Percentiles rank a stretch among this genome's conserved stretches.
Conservation (phyloP, 2,888 invertebrate species). For the Trypoxylon attenuatum region DNA sequence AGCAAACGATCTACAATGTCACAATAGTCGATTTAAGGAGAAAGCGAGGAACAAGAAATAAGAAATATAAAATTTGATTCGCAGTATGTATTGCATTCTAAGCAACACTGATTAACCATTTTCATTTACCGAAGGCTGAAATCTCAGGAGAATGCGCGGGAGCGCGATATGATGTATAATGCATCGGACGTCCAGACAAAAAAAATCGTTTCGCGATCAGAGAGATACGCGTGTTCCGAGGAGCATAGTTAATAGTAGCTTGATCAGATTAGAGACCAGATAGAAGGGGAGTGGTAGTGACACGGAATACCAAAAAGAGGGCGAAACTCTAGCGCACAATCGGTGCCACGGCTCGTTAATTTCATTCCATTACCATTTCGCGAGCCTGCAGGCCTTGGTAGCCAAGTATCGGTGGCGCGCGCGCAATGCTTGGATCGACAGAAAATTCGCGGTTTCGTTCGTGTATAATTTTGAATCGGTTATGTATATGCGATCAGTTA, state of each 20-base stretch:
- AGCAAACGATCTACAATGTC: neutral
- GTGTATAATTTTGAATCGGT: slow-evolving; percentile 56
- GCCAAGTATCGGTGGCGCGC: too few relatives aligned
- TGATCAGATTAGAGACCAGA: slow-evolving; percentile 15
- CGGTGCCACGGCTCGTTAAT: slow-evolving; percentile 42
- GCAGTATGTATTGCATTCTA: neutral
- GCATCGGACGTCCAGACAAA: slow-evolving; percentile 37
- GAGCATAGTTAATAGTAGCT: slow-evolving; percentile 22
- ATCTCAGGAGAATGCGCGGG: slow-evolving; percentile 20
- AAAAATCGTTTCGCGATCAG: slow-evolving; percentile 23
- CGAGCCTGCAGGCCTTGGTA: neutral
- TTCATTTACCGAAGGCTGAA: neutral
- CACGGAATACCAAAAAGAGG: slow-evolving; percentile 40
- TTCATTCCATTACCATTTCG: slow-evolving; percentile 55
- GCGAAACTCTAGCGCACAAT: slow-evolving; percentile 7
- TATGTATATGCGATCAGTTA: slow-evolving; percentile 16
- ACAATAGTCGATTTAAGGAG: neutral
- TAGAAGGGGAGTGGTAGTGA: slow-evolving; percentile 46
- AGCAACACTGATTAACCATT: neutral
- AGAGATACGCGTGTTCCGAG: slow-evolving; percentile 25
- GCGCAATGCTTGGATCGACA: too few relatives aligned
- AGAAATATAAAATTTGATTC: neutral
- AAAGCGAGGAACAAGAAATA: too few relatives aligned
- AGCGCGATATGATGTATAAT: slow-evolving; percentile 20
- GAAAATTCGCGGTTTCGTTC: slow-evolving; percentile 58